These are phyloP conservation scores for Cladorhizidae sp. DNA, from an alignment of 37 sponge, comb jelly and placozoan genomes.

Conservation along the genomic window DNA sequence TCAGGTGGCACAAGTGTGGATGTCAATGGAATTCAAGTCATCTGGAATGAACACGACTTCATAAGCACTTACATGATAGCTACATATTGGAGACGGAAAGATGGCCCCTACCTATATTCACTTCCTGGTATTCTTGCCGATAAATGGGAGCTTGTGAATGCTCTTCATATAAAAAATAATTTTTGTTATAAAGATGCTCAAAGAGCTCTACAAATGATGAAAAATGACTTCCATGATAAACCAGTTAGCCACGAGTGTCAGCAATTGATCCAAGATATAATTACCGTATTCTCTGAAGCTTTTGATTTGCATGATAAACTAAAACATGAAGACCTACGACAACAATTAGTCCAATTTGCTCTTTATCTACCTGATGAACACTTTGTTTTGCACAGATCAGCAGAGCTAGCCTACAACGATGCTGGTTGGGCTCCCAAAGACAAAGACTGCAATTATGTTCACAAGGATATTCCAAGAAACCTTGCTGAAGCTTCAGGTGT, in stretches of 20 bases:
- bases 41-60: conserved; percentile 60
- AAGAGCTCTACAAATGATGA: conserved; percentile 54
- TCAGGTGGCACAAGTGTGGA: background rate
- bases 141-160: conserved; percentile 7
- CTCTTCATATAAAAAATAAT: conserved; percentile 21
- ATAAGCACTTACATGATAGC: conserved; percentile 14
- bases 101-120: conserved; percentile 58
- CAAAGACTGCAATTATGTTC: background rate
- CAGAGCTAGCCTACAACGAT: conserved; percentile 50
- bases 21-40: background rate
- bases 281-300: background rate
- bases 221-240: background rate
- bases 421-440: conserved; percentile 34
- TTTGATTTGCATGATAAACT: background rate
- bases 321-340: background rate
- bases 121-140: conserved; percentile 19
- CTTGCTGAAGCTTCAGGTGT: conserved; percentile 43
- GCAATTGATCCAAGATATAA: conserved; percentile 4
- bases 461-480: conserved; percentile 14
- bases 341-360: background rate
- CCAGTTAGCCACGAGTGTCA: conserved; percentile 13
- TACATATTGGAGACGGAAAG: conserved; percentile 7
- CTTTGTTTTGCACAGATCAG: conserved; percentile 20
- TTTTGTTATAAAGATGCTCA: conserved; percentile 39
- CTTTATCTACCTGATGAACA: conserved; percentile 40